Evolutionary conservation across 64 coral and sea anemone species (phyloP).

Genomic region (Montipora efflorescens): DNA sequence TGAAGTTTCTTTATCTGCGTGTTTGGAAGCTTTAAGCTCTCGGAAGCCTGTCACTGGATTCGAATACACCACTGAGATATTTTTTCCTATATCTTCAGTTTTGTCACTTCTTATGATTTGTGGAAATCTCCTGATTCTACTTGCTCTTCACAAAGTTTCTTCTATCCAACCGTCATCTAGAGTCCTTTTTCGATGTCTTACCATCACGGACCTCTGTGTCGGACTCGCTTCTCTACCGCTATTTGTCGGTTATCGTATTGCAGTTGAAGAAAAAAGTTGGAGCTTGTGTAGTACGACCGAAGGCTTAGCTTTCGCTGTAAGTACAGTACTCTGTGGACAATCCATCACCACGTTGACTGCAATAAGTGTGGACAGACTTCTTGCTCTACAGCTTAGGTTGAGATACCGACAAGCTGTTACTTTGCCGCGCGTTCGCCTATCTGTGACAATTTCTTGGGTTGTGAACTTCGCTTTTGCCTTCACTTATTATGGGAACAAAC

Average conservation of each 20-base stretch:
- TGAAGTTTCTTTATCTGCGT: background rate
- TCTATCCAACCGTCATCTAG: background rate
- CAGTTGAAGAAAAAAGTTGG: background rate
- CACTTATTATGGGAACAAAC: background rate
- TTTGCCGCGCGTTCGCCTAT: background rate
- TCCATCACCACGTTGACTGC: background rate
- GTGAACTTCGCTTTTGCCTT: background rate
- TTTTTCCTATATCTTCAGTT: background rate
- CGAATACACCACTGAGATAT: background rate
- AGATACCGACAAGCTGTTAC: background rate
- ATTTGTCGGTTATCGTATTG: background rate
- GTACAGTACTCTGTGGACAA: background rate
- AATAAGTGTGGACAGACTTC: constrained; percentile 14
- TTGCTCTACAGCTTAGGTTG: background rate
- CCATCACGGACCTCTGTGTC: background rate
- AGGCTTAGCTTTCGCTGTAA: background rate
- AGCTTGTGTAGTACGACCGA: background rate
- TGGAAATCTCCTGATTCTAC: background rate
- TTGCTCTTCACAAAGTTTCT: background rate
- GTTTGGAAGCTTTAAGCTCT: background rate
- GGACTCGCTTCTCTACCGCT: background rate
- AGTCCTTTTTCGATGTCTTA: background rate
- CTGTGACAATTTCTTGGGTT: background rate
- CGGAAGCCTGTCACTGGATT: background rate
- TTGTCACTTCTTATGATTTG: background rate